Conservation (phyloP, 2,888 invertebrate genomes). For the Trissolcus japonicus region DNA sequence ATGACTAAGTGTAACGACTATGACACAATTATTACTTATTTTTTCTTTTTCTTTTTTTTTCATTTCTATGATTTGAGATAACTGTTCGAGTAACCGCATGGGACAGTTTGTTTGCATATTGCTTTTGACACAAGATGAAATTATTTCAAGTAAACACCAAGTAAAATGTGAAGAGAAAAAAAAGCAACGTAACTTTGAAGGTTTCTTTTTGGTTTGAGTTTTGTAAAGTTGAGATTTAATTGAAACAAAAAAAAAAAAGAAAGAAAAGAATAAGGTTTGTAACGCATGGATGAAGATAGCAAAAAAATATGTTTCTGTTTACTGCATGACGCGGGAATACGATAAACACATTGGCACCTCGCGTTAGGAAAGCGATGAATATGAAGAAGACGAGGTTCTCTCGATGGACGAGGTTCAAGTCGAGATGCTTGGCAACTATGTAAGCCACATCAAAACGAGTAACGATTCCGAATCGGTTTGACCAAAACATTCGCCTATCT, state of each 20-base stretch:
- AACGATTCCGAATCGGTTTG: conserved; percentile 45
- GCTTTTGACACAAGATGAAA: conserved; percentile 43
- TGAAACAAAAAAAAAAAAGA: conserved; percentile 2
- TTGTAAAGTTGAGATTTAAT: not conserved
- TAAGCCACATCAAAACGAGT: conserved; percentile 66
- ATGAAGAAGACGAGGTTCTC: conserved; percentile 70
- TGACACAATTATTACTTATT: conserved; percentile 11
- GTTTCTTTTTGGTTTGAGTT: conserved; percentile 1
- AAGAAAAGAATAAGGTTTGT: conserved; percentile 3
- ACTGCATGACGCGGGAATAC: conserved; percentile 49
- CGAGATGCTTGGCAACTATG: conserved; percentile 73
- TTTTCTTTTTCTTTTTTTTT: conserved; percentile 17
- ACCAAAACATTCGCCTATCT: conserved; percentile 22
- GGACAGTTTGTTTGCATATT: conserved; percentile 51
- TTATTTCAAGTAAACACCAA: conserved; percentile 4
- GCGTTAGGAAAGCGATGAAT: conserved; percentile 72
- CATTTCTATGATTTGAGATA: conserved; percentile 17
- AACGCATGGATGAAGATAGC: conserved; percentile 43
- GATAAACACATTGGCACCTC: conserved; percentile 39
- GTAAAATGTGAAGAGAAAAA: not conserved
- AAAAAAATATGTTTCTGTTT: conserved; percentile 53
- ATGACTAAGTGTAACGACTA: conserved; percentile 38
- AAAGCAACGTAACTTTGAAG: not conserved
- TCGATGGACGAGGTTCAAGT: conserved; percentile 72
- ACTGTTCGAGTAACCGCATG: conserved; percentile 50